Percentiles rank a stretch among this genome's conserved stretches.
These are phyloP conservation scores for Leptura quadrifasciata DNA, from an alignment of 2,888 invertebrate species.

Conservation along the genomic window DNA sequence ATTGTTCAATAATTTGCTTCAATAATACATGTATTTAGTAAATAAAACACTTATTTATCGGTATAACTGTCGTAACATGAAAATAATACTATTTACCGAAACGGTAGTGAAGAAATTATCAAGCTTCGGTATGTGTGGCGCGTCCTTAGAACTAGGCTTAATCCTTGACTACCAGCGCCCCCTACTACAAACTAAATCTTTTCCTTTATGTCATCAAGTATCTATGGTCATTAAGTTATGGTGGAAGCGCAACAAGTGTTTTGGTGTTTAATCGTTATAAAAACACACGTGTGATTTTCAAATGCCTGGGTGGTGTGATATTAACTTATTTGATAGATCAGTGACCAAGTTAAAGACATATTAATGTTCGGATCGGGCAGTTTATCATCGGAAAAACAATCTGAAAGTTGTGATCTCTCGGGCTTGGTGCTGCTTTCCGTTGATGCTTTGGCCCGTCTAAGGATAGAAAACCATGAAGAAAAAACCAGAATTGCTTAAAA, in stretches of 20 bases:
- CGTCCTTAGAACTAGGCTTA: conserved; percentile 38
- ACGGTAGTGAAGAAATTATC: neutral
- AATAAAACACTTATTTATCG: neutral
- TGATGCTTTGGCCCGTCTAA: conserved; percentile 44
- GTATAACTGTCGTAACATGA: neutral
- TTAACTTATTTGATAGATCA: conserved; percentile 26
- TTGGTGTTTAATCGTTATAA: conserved; percentile 58
- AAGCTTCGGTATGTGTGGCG: neutral
- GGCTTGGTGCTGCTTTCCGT: conserved; percentile 49
- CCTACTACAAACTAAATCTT: conserved; percentile 43
- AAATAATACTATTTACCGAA: neutral
- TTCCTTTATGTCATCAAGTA: conserved; percentile 59
- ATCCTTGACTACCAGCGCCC: conserved; percentile 47
- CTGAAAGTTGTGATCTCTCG: conserved; percentile 46
- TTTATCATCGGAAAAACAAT: conserved; percentile 39
- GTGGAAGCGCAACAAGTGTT: conserved; percentile 68
- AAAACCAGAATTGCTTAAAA: conserved; percentile 55
- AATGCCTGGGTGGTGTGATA: conserved; percentile 39
- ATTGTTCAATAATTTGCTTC: neutral
- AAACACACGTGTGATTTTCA: conserved; percentile 54
- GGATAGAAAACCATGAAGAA: conserved; percentile 56
- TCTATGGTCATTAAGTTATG: conserved; percentile 56
- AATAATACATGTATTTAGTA: neutral
- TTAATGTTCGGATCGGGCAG: conserved; percentile 44
- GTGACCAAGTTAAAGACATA: conserved; percentile 29